phyloP scores from a whole-genome alignment of 2,797 vertebrate genomes.

The Naso thynnoides region DNA sequence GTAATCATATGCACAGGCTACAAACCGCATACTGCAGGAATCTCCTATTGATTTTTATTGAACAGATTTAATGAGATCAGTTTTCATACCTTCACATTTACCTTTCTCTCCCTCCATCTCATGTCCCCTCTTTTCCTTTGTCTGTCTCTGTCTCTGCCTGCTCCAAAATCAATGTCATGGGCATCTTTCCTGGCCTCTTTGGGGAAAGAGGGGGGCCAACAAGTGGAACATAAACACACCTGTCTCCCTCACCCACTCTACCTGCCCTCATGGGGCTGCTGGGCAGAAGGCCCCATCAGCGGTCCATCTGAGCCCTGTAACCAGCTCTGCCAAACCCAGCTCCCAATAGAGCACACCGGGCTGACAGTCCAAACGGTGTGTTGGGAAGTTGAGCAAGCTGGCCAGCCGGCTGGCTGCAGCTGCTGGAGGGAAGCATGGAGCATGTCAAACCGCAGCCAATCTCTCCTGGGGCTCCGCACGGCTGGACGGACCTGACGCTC shows the following conservation, averaged over 20 bases:
- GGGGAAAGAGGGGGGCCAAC: slow-evolving; percentile 60
- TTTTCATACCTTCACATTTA: slow-evolving; percentile 52
- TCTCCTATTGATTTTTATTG: slow-evolving; percentile 60
- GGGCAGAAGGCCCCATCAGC: slow-evolving; percentile 80
- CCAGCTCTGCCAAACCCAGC: slow-evolving; percentile 72
- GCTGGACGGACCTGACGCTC: slow-evolving; percentile 58
- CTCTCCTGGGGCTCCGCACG: slow-evolving; percentile 59
- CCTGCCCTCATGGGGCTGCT: slow-evolving; percentile 66
- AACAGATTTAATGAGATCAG: slow-evolving; percentile 49
- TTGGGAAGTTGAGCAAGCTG: slow-evolving; percentile 41
- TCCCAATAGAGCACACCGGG: slow-evolving; percentile 70
- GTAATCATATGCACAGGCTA: slow-evolving; percentile 51
- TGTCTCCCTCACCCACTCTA: slow-evolving; percentile 64
- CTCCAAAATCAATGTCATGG: slow-evolving; percentile 60
- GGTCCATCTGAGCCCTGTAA: slow-evolving; percentile 77
- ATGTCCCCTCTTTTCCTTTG: slow-evolving; percentile 17
- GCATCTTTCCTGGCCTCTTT: slow-evolving; percentile 66
- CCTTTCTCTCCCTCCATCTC: slow-evolving; percentile 10
- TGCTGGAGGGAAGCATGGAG: slow-evolving; percentile 64
- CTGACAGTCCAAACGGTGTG: slow-evolving; percentile 69
- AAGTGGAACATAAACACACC: slow-evolving; percentile 79
- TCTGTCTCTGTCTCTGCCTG: slow-evolving; percentile 32
- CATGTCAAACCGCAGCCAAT: slow-evolving; percentile 70
- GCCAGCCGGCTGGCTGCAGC: slow-evolving; percentile 20
- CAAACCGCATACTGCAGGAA: slow-evolving; percentile 35